Conservation (phyloP, 2,888 invertebrate genomes). For the Scaptomyza flava region DNA sequence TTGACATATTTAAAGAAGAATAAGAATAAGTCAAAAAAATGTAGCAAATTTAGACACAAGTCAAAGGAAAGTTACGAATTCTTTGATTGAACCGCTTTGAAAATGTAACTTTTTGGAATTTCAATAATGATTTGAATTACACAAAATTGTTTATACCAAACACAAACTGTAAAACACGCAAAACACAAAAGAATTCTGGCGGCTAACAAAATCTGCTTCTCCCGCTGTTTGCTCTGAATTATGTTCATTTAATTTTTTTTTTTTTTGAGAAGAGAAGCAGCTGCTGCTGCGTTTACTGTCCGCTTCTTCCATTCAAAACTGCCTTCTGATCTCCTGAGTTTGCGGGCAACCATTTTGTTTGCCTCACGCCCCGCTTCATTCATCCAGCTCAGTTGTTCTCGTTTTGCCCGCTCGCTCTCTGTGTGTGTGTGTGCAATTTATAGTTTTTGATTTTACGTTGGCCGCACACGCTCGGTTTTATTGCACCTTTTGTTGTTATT, state of each 20-base stretch:
- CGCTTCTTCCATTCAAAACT: background rate
- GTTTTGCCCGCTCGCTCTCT: slow-evolving; percentile 5
- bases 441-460: slow-evolving; percentile 50
- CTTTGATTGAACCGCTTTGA: background rate
- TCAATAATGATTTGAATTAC: no score
- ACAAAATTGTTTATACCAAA: slow-evolving; percentile 17
- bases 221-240: slow-evolving; percentile 49
- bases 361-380: slow-evolving; percentile 74
- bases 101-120: no score
- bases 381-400: slow-evolving; percentile 27
- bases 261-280: slow-evolving; percentile 8
- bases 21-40: no score
- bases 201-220: slow-evolving; percentile 58
- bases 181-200: slow-evolving; percentile 1
- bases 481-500: slow-evolving; percentile 74
- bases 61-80: no score
- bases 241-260: background rate
- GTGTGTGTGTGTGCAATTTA: slow-evolving; percentile 27
- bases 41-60: no score
- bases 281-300: slow-evolving; percentile 48
- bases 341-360: slow-evolving; percentile 62
- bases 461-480: slow-evolving; percentile 66
- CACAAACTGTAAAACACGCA: slow-evolving; percentile 10
- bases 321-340: slow-evolving; percentile 8
- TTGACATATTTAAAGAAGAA: background rate